These are phyloP conservation scores for Drosophila micromelanica DNA, from an alignment of 1,140 invertebrate species.

Conservation along the genomic window DNA sequence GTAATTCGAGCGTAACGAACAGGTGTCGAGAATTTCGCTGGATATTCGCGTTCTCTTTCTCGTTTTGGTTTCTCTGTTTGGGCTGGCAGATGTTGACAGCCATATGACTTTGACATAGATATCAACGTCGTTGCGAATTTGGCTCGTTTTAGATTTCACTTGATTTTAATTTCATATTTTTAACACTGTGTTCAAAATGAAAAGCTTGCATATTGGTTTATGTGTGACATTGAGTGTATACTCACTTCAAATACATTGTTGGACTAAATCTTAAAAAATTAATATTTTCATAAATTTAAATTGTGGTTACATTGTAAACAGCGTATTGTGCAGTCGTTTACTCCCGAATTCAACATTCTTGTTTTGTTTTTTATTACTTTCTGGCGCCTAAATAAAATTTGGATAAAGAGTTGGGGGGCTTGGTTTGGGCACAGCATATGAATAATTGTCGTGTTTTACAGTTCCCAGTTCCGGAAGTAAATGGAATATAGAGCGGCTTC, in stretches of 20 bases:
- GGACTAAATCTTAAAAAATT: too few relatives aligned
- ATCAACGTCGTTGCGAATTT: conserved; percentile 41
- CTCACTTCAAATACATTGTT: too few relatives aligned
- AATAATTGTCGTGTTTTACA: conserved; percentile 25
- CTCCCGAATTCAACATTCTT: too few relatives aligned
- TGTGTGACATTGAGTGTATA: too few relatives aligned
- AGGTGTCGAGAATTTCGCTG: conserved; percentile 57
- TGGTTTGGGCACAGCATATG: background rate
- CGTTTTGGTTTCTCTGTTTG: conserved; percentile 3
- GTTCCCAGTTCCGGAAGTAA: conserved; percentile 8
- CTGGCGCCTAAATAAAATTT: conserved; percentile 28
- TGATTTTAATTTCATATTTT: conserved; percentile 32
- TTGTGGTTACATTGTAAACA: background rate
- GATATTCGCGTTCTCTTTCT: background rate
- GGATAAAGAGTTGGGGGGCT: too few relatives aligned
- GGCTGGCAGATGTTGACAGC: conserved; percentile 19
- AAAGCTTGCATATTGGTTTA: too few relatives aligned
- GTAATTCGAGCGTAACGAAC: conserved; percentile 52
- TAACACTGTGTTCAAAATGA: background rate
- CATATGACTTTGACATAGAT: conserved; percentile 74
- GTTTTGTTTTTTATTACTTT: background rate
- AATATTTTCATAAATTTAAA: too few relatives aligned
- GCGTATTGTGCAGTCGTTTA: too few relatives aligned
- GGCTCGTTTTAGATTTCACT: conserved; percentile 30
- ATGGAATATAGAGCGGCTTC: background rate